Evolutionary conservation across 2,113 vertebrate genomes (phyloP).

Genomic region (Brevimyrus niger): DNA sequence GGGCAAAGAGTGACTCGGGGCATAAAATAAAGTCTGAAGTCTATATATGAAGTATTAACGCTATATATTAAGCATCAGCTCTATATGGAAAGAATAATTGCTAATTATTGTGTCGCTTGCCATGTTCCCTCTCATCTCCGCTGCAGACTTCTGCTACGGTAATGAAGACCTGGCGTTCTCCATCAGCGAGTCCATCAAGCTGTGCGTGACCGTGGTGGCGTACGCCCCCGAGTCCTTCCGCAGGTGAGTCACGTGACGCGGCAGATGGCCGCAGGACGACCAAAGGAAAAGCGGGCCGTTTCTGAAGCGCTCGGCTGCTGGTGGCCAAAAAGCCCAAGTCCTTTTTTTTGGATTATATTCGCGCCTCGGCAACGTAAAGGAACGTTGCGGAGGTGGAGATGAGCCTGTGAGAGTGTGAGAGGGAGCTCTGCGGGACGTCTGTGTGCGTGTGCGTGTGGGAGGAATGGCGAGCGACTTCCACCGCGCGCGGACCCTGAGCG

Average conservation of each 20-base stretch:
- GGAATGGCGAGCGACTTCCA: neutral
- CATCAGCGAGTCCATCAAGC: conserved; percentile 92
- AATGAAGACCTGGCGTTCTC: conserved; percentile 93
- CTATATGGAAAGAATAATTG: neutral
- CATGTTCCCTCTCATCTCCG: neutral
- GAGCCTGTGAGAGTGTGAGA: neutral
- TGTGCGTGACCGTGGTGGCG: conserved; percentile 92
- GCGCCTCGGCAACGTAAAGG: neutral
- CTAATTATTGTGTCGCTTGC: neutral
- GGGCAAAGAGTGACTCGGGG: neutral
- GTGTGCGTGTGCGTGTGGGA: neutral
- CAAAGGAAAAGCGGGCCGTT: neutral
- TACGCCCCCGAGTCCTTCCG: conserved; percentile 95
- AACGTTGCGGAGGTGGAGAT: neutral
- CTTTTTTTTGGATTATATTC: neutral
- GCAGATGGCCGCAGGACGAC: neutral
- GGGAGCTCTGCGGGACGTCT: neutral
- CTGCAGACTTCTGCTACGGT: conserved; percentile 93
- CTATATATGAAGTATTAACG: neutral
- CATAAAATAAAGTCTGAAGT: neutral
- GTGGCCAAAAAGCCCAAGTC: neutral
- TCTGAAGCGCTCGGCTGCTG: neutral
- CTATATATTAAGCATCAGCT: neutral
- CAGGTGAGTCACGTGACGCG: conserved; percentile 58
- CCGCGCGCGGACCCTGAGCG: neutral